Evolutionary conservation across 2,888 invertebrate species (phyloP).

Genomic region (Leptinotarsa peninsularis): DNA sequence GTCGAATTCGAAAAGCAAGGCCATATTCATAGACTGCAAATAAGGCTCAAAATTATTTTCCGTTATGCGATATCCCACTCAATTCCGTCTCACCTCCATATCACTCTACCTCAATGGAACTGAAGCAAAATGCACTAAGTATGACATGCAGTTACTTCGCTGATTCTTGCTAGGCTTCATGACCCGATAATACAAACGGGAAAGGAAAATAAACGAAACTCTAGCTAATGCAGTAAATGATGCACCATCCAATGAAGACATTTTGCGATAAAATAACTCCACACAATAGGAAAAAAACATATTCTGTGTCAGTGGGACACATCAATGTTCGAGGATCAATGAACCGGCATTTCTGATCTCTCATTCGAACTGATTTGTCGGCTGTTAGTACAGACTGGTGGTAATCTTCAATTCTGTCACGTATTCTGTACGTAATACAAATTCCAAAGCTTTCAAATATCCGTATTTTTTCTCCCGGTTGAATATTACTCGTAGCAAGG

Average conservation of each 20-base stretch:
- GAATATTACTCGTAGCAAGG: neutral
- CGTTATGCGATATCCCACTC: too few species aligned
- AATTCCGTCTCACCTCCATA: conserved; percentile 17
- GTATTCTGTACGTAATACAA: neutral
- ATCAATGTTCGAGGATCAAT: conserved; percentile 10
- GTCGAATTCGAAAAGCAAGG: too few species aligned
- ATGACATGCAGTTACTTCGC: conserved; percentile 14
- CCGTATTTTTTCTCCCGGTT: neutral
- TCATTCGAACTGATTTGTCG: neutral
- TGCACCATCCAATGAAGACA: neutral
- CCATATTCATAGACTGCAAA: too few species aligned
- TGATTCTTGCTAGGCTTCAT: conserved; percentile 6
- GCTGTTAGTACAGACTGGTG: neutral
- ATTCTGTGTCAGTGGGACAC: conserved; percentile 18
- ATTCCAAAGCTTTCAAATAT: neutral
- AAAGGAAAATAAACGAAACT: neutral
- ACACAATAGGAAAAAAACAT: neutral
- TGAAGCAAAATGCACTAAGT: conserved; percentile 3
- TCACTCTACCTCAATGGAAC: conserved; percentile 29
- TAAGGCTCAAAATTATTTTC: too few species aligned
- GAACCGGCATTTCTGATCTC: conserved; percentile 5
- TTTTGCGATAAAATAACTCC: conserved; percentile 3
- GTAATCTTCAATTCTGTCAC: conserved; percentile 9
- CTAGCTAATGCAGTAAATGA: neutral
- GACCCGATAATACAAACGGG: neutral